Evolutionary conservation across 2,797 vertebrate species (phyloP), one percentile per base, ranked within the genome.

Genomic region (Falco rusticolus): DNA sequence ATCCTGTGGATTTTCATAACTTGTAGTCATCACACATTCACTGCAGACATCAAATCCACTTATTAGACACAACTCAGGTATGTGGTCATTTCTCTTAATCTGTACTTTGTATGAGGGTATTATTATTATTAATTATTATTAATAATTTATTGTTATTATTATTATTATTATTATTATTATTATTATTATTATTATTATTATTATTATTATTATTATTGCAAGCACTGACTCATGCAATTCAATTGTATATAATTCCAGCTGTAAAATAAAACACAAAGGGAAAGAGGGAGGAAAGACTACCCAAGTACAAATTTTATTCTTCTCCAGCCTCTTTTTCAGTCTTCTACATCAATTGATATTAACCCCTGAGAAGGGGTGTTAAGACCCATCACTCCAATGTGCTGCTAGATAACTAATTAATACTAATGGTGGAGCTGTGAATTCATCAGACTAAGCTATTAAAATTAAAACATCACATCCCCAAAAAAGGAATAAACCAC

Each of bases 391-490:
- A 87, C 15, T 90, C 85, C 31, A 90, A 79, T 43, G 63, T 79
- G n/a, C 43, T 83, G 47, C 33, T 77, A 54, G n/a, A 53, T 75
- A 89, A 69, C 34, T 90, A 96, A 93, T 94, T 94, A 93, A 87
- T 95, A 85, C 41, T 96, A 94, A 87, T 81, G 29, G 19, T 90
- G 34, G 56, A 86, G 29, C 31, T 86, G 20, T 89, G 81, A 97
- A 94, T 48, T 94, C 48, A 79, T 89, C 69, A 94, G 66, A 70
- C 59, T 79, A 66, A 81, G 21, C n/a, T 89, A 66, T 66, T 85
- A 76, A 92, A 96, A 90, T 94, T 88, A 79, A 97, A 90, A 69
- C 57, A 96, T 94, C 70, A 79, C 1, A 56, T 6, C 15, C 41
- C 69, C 54, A 72, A 80, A 80, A 76, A 80, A 39, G 19, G 19